phyloP scores from a whole-genome alignment of 1,140 invertebrate species.

The Pseudomyrmex gracilis region DNA sequence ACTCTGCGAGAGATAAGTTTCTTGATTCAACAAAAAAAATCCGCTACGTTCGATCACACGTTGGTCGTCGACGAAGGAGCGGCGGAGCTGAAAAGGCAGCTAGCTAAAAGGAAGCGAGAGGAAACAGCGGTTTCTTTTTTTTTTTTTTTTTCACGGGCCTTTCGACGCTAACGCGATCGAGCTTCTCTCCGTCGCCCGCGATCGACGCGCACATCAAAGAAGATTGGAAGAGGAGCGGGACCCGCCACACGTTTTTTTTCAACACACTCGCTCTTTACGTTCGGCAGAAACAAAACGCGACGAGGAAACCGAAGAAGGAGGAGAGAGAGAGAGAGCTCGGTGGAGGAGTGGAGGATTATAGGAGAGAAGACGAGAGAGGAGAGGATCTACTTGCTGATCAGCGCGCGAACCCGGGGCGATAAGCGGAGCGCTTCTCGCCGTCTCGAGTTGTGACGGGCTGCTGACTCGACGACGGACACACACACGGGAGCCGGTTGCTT shows the following conservation, averaged over 20 bases:
- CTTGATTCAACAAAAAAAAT: constrained; percentile 13
- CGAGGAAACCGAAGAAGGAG: constrained; percentile 9
- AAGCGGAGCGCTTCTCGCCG: constrained; percentile 43
- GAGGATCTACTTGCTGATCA: constrained; percentile 59
- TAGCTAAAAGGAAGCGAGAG: constrained; percentile 45
- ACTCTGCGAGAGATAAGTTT: constrained; percentile 22
- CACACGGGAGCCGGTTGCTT: constrained; percentile 47
- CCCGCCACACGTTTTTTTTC: constrained; percentile 38
- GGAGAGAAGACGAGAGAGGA: constrained; percentile 18
- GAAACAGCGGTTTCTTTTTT: constrained; percentile 25
- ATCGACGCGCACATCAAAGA: constrained; percentile 34
- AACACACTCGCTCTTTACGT: neutral
- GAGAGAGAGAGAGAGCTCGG: neutral
- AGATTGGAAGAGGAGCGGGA: constrained; percentile 48
- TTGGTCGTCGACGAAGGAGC: neutral
- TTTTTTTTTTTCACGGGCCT: constrained; percentile 34
- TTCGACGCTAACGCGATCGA: constrained; percentile 37
- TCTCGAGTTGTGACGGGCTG: constrained; percentile 55
- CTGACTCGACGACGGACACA: constrained; percentile 22
- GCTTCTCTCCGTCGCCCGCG: constrained; percentile 43
- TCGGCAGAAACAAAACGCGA: constrained; percentile 23
- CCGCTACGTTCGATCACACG: neutral
- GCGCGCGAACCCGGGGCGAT: constrained; percentile 36
- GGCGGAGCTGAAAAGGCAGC: neutral
- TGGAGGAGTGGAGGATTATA: neutral